Evolutionary conservation across 2,888 invertebrate species (phyloP), one percentile per base, ranked within the genome.

Genomic region (Cerastis rubricosa): DNA sequence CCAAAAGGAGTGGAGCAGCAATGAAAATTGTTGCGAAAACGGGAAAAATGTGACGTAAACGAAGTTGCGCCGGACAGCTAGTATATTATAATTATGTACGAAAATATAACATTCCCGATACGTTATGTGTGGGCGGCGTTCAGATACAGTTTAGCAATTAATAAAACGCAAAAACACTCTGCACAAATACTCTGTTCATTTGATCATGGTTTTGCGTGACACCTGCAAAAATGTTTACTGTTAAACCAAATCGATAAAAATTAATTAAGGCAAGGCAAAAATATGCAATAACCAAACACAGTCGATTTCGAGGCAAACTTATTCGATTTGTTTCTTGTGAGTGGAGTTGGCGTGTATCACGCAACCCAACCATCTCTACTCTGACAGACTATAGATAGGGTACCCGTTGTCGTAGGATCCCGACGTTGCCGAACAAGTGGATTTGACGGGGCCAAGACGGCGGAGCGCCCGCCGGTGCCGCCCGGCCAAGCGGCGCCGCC

Each of bases 361-460:
- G 22, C 43, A 25, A 61, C 35, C 17, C 25, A 47, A 57, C 2
- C 22, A 47, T 65, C 45, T 76, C 17, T 68, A 35, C 35, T 2
- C 35, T 51, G 51, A 66, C 66, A 78, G 54, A 80, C 47, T 72
- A 65, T 43, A 80, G 80, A 80, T 72, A 78, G 81, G 65, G 63
- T 73, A 45, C 63, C 73, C 66, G 57, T 81, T 83, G 78, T 61
- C 78, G 61, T 70, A 78, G 79, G 83, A 61, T 17, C 61, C 69
- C 57, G 81, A 29, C n/a, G 68, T 35, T 43, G 65, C 54, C 22
- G 40, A 12, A 25, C 47, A 47, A 54, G 47, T 47, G 70, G 3
- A 35, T 35, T 35, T 35, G 35, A 35, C 1, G 35, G 35, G 3
- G 35, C 35, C 35, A 1, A 35, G 35, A 3, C 35, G 35, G 35